Percentiles rank a stretch among this genome's conserved stretches.
phyloP scores from a whole-genome alignment of 2,888 invertebrate species.

The Agriopis leucophaearia region DNA sequence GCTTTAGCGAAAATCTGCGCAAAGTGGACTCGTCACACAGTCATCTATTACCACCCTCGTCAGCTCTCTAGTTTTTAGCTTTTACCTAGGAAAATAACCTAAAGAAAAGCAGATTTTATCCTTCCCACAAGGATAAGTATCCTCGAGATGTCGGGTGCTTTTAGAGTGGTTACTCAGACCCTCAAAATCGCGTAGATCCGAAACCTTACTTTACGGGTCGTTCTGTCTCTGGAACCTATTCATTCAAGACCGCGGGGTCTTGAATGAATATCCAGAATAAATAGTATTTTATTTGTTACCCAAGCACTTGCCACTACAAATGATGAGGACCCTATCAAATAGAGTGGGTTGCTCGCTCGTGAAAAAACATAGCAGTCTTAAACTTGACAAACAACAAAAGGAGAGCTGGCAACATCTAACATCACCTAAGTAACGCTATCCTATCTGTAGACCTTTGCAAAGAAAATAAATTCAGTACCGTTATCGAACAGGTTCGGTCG shows the following conservation, averaged over 20 bases:
- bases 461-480: neutral
- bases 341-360: constrained; percentile 13
- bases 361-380: constrained; percentile 15
- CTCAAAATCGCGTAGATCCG: constrained; percentile 5
- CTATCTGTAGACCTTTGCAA: neutral
- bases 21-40: neutral
- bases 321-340: constrained; percentile 21
- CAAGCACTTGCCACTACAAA: constrained; percentile 2
- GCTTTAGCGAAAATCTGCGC: neutral
- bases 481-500: neutral
- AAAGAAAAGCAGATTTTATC: constrained; percentile 2
- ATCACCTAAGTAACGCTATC: neutral
- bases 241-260: neutral
- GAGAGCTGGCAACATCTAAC: neutral
- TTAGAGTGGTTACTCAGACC: constrained; percentile 6
- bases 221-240: constrained; percentile 3
- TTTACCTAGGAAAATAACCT: neutral
- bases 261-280: constrained; percentile 8
- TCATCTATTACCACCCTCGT: neutral
- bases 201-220: constrained; percentile 18
- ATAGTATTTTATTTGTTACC: constrained; percentile 12
- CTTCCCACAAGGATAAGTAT: constrained; percentile 3
- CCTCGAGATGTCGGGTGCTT: constrained; percentile 5
- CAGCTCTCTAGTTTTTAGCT: neutral
- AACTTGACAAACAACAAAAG: too few relatives aligned